These are phyloP conservation scores for Poeciliopsis turneri DNA, from an alignment of 2,797 vertebrate species.

Conservation along the genomic window DNA sequence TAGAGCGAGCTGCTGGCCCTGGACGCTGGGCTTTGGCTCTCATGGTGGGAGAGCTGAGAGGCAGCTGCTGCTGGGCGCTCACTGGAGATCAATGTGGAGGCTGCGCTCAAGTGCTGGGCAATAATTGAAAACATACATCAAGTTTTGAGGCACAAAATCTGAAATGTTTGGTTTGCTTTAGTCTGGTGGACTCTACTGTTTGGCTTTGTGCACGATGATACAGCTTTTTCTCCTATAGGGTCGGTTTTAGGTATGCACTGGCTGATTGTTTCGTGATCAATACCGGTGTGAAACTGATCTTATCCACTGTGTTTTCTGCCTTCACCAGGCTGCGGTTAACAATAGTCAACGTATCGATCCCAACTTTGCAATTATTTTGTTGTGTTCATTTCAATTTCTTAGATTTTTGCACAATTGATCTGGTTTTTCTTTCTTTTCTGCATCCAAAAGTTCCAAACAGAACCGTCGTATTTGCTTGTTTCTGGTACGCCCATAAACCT, in stretches of 20 bases:
- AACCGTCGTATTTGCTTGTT: background rate
- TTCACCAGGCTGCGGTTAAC: no score
- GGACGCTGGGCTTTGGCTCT: constrained; percentile 70
- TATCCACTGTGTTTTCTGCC: no score
- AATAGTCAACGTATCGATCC: no score
- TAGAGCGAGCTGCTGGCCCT: constrained; percentile 57
- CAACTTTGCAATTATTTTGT: no score
- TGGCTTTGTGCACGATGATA: background rate
- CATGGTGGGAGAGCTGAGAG: constrained; percentile 8
- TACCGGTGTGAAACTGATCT: no score
- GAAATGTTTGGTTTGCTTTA: background rate
- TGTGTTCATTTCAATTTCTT: background rate
- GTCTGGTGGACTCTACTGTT: background rate
- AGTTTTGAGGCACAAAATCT: background rate
- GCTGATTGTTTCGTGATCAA: no score
- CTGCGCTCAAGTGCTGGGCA: constrained; percentile 21
- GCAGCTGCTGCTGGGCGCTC: constrained; percentile 8
- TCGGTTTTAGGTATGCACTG: no score
- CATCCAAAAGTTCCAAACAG: background rate
- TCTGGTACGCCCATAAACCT: background rate
- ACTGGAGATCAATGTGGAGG: constrained; percentile 20
- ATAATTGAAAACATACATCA: constrained; percentile 5
- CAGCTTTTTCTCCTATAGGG: background rate
- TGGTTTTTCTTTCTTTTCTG: background rate
- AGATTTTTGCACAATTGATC: background rate